A percentile compares a stretch with the other conserved stretches of the same genome.
Evolutionary conservation across 1,140 invertebrate genomes (phyloP).

Genomic region (Drosophila willistoni): DNA sequence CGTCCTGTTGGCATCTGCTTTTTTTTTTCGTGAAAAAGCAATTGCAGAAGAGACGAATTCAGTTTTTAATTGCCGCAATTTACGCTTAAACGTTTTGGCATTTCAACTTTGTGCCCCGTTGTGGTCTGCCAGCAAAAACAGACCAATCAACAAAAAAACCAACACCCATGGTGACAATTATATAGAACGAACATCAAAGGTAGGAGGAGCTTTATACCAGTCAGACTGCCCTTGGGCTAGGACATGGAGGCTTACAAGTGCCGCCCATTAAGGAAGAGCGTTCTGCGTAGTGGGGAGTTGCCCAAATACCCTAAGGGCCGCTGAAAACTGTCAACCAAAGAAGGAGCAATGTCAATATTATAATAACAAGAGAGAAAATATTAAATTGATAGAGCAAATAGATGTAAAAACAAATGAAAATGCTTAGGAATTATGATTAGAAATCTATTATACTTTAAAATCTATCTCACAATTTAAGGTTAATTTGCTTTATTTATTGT

Average conservation of each 20-base stretch:
- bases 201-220: constrained; percentile 25
- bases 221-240: constrained; percentile 50
- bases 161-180: constrained; percentile 80
- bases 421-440: too few species aligned
- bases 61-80: constrained; percentile 75
- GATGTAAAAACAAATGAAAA: neutral
- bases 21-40: constrained; percentile 42
- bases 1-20: constrained; percentile 67
- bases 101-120: constrained; percentile 60
- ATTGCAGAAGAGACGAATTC: constrained; percentile 46
- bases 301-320: constrained; percentile 21
- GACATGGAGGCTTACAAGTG: constrained; percentile 52
- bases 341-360: constrained; percentile 26
- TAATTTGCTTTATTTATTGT: too few species aligned
- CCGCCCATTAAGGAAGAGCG: constrained; percentile 47
- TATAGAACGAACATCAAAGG: constrained; percentile 48
- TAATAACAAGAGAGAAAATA: neutral
- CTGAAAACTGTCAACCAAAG: constrained; percentile 39
- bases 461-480: too few species aligned
- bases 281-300: constrained; percentile 14
- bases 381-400: constrained; percentile 7
- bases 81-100: constrained; percentile 74
- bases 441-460: too few species aligned
- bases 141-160: constrained; percentile 11
- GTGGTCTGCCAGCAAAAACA: constrained; percentile 5